Percentiles rank a stretch among this genome's conserved stretches.
Conservation (phyloP, 2,113 vertebrate genomes). For the Clarias macrocephalus region DNA sequence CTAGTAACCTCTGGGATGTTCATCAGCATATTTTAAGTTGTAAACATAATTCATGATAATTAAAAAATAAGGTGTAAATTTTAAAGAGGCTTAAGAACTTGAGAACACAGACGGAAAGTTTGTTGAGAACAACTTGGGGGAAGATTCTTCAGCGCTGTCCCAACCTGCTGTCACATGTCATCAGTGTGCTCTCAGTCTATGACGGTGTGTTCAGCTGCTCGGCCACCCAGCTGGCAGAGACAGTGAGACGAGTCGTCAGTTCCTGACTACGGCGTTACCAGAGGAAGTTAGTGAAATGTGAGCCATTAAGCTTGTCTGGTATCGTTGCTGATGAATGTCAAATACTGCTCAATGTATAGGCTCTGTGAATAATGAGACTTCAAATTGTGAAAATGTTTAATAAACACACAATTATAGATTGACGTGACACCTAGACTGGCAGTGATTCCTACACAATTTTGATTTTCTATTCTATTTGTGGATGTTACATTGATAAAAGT, state of each 20-base stretch:
- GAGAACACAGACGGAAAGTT: not conserved
- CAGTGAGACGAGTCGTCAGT: conserved; percentile 50
- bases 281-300: conserved; percentile 14
- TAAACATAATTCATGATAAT: not conserved
- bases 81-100: not conserved
- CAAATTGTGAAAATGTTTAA: not conserved
- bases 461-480: not conserved
- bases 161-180: conserved; percentile 42
- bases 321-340: not conserved
- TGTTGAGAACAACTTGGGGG: not conserved
- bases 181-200: conserved; percentile 12
- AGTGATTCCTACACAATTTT: not conserved
- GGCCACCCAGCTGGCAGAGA: conserved; percentile 66
- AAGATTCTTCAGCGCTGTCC: conserved; percentile 5
- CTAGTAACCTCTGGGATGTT: not conserved
- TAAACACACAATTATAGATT: not conserved
- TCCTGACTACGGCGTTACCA: not conserved
- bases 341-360: not conserved
- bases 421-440: too few species aligned
- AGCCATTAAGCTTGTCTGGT: conserved; percentile 28
- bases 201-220: conserved; percentile 70
- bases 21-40: not conserved
- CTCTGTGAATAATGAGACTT: too few species aligned
- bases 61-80: not conserved
- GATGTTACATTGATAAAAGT: not conserved